Base-by-base conservation (phyloP, 2,113 vertebrate genomes). In the Gnathonemus echidnorhynchus region DNA sequence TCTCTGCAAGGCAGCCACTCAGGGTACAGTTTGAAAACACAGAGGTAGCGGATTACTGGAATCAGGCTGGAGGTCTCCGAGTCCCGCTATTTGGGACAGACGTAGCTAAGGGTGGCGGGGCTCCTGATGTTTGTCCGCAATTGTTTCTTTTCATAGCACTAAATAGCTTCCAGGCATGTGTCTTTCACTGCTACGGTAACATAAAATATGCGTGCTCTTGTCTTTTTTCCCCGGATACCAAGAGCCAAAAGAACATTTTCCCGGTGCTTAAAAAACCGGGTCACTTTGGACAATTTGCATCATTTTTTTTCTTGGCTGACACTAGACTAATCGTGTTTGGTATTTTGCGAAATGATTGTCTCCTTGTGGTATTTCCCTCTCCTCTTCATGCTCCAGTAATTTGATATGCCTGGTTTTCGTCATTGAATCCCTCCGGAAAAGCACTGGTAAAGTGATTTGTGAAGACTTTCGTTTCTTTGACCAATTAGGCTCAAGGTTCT, bases 221-320 rank as follows among this genome's bases (percentile, higher is more conserved):
- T 10, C 80, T n/a, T 85, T 48, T 85, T 85, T 85, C 83, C 83
- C 83, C 19, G 9, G 83, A 85, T 21, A 42, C 83, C 42, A 48
- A 24, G 83, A 48, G 45, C 21, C 21, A 46, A n/a, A 84, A 84
- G 42, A 84, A 80, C 74, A 45, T 45, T n/a, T 85, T 85, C 45
- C 83, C 21, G 3, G 45, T 11, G 45, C 45, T 85, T 80, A 48
- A 48, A 85, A 46, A 85, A 85, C 24, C 42, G 7, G 83, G 83
- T 85, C 83, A 48, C 83, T 85, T 85, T n/a, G 42, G 45, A 85
- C 24, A n/a, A 48, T 48, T 85, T 3, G 39, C 83, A 85, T 85
- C 42, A 48, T 42, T 85, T 85, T 80, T 66, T 85, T 85, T 85
- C 83, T 85, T 48, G 45, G 83, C 83, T 85, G 83, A 24, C 83